Conservation (phyloP, 2,888 invertebrate species). For the Heliothis peltigera region DNA sequence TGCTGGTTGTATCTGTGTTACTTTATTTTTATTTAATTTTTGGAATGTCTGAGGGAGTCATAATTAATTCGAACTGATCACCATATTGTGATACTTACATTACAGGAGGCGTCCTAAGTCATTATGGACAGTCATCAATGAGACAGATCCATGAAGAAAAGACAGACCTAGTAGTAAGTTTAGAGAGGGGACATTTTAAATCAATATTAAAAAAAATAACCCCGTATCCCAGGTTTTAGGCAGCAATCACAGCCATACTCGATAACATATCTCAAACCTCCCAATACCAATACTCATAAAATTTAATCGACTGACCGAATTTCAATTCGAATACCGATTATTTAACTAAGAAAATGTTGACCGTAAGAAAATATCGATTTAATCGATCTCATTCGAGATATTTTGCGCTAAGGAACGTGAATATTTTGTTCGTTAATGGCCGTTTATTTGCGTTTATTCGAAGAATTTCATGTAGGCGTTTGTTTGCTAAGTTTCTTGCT, state of each 20-base stretch:
- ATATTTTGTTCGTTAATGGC: slow-evolving; percentile 15
- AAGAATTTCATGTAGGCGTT: slow-evolving; percentile 22
- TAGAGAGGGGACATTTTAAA: too few species aligned
- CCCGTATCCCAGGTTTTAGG: too few species aligned
- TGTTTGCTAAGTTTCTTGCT: not conserved
- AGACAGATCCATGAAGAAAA: too few species aligned
- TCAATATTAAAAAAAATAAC: too few species aligned
- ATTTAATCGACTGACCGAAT: not conserved
- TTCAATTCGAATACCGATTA: slow-evolving; percentile 6
- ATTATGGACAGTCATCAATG: too few species aligned
- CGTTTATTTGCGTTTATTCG: not conserved
- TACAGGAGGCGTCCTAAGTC: too few species aligned
- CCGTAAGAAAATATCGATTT: slow-evolving; percentile 27
- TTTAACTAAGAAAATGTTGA: slow-evolving; percentile 1
- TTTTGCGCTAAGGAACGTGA: slow-evolving; percentile 20
- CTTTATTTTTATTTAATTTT: too few species aligned
- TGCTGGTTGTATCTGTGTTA: too few species aligned
- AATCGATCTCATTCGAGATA: slow-evolving; percentile 20
- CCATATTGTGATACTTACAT: too few species aligned
- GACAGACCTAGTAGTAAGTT: too few species aligned
- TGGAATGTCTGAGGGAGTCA: too few species aligned
- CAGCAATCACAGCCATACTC: not conserved
- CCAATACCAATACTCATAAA: not conserved
- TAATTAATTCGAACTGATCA: too few species aligned
- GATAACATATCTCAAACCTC: not conserved